phyloP scores from a whole-genome alignment of 2,888 invertebrate genomes.

The Ichneumoninae sp. region DNA sequence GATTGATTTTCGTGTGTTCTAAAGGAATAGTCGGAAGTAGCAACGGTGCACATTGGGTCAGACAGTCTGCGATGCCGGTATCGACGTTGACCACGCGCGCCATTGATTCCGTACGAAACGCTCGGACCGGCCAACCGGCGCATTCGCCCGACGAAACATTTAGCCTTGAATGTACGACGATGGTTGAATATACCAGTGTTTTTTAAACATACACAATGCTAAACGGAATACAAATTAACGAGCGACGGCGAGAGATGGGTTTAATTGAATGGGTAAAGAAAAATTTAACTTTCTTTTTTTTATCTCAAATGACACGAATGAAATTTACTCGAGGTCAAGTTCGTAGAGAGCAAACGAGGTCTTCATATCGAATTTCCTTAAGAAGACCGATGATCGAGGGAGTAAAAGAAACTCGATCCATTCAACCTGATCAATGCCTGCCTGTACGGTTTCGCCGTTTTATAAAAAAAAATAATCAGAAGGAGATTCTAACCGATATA shows the following conservation, averaged over 20 bases:
- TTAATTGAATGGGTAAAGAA: conserved; percentile 4
- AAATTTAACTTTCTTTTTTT: neutral
- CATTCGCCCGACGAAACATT: neutral
- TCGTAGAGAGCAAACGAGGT: neutral
- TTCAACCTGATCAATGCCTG: conserved; percentile 21
- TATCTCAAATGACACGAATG: conserved; percentile 1
- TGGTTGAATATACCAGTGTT: neutral
- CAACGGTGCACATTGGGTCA: neutral
- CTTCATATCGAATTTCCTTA: conserved; percentile 32
- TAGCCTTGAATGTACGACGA: neutral
- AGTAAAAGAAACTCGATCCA: conserved; percentile 42
- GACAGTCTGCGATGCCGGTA: neutral
- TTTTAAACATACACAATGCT: neutral
- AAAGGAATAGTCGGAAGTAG: neutral
- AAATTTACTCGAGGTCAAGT: neutral
- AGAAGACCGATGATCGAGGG: conserved; percentile 29
- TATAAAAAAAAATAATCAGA: neutral
- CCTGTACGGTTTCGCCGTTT: conserved; percentile 6
- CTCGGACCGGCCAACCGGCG: neutral
- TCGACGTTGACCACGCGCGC: neutral
- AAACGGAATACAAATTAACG: neutral
- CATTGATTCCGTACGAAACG: conserved; percentile 1
- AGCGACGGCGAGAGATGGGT: neutral
- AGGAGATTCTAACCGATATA: conserved; percentile 32
- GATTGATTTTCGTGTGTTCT: neutral